phyloP scores from a whole-genome alignment of 2,888 invertebrate species.

The Orthosia incerta region DNA sequence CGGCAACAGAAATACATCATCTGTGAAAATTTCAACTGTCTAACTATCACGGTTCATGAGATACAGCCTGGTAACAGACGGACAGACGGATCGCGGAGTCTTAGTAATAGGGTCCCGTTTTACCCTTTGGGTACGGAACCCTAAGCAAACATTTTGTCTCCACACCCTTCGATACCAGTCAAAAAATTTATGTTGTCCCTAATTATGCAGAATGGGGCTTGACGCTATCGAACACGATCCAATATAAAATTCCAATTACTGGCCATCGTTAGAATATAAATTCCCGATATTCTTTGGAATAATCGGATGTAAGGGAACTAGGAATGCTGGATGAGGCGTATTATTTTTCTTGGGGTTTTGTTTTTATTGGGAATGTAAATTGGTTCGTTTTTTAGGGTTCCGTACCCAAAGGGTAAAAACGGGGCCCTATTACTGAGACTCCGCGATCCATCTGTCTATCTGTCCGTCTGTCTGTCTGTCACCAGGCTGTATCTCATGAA shows the following conservation, averaged over 20 bases:
- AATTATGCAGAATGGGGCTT: slow-evolving; percentile 66
- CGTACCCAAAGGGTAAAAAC: no score
- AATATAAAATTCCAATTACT: slow-evolving; percentile 80
- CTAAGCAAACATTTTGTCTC: neutral
- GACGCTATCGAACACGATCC: slow-evolving; percentile 64
- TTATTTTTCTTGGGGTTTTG: neutral
- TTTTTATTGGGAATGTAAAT: neutral
- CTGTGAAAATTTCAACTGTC: no score
- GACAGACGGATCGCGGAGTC: no score
- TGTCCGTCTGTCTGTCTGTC: no score
- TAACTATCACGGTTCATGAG: no score
- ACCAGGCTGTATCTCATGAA: no score
- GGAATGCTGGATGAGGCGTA: slow-evolving; percentile 62
- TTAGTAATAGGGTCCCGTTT: no score
- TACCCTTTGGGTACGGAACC: no score
- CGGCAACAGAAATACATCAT: no score
- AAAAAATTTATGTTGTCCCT: slow-evolving; percentile 43
- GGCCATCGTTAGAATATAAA: slow-evolving; percentile 80
- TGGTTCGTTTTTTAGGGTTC: neutral
- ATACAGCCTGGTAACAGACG: no score
- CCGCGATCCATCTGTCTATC: no score
- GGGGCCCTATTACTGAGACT: no score
- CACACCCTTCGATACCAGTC: slow-evolving; percentile 18
- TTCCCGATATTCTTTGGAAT: slow-evolving; percentile 78
- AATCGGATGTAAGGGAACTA: slow-evolving; percentile 66